Evolutionary conservation across 2,888 invertebrate species (phyloP).

Genomic region (Dysmachus trigonus): DNA sequence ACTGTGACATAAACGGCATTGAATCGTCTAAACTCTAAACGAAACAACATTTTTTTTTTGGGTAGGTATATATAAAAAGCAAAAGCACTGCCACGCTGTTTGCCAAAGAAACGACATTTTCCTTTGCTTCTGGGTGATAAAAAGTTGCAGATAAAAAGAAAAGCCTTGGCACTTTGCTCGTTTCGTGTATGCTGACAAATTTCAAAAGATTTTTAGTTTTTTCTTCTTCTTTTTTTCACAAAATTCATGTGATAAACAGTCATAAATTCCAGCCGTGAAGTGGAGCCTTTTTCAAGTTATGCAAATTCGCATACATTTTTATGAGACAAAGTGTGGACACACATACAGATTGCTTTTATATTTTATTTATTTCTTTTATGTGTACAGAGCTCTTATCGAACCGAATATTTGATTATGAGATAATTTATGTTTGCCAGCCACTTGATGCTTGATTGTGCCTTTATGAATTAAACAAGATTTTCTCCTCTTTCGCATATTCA

Average conservation of each 20-base stretch:
- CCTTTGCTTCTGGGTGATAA: background rate
- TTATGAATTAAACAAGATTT: background rate
- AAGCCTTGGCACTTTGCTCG: background rate
- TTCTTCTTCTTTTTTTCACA: background rate
- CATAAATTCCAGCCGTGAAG: background rate
- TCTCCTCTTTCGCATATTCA: background rate
- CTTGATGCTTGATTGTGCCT: background rate
- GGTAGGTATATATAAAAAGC: background rate
- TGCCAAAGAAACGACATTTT: background rate
- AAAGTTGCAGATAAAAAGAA: background rate
- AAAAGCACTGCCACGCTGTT: background rate
- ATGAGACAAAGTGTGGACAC: background rate
- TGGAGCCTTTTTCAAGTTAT: background rate
- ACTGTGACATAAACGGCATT: background rate
- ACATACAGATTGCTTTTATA: background rate
- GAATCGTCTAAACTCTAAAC: background rate
- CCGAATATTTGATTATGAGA: background rate
- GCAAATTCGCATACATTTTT: background rate
- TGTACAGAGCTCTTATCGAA: background rate
- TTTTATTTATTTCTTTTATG: background rate
- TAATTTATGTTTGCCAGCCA: background rate
- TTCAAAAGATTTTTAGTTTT: background rate
- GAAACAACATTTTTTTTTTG: background rate
- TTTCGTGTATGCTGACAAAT: background rate
- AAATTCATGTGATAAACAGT: background rate